Conservation (phyloP, 1,140 invertebrate genomes). For the Neotoxoptera formosana region DNA sequence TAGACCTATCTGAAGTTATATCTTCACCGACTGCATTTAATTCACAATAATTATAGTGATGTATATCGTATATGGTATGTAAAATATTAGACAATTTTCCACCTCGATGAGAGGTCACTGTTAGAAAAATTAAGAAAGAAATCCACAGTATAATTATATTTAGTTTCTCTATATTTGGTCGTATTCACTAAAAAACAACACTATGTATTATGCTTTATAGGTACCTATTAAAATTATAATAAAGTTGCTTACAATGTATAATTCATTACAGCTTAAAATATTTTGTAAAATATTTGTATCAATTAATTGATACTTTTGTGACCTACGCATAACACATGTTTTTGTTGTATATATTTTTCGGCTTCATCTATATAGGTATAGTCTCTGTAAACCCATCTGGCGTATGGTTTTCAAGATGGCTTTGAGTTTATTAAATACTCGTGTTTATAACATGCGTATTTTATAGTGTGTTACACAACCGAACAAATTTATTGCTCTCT, state of each 20-base stretch:
- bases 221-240: not conserved
- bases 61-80: not conserved
- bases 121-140: not conserved
- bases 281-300: not conserved
- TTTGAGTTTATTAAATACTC: not conserved
- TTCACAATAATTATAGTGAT: not conserved
- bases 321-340: not conserved
- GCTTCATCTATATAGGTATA: not conserved
- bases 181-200: not conserved
- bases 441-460: not conserved
- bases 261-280: not conserved
- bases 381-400: not conserved
- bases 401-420: not conserved
- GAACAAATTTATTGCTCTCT: not conserved
- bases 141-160: not conserved
- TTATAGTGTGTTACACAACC: not conserved
- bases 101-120: no score
- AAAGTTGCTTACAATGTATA: not conserved
- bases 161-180: not conserved
- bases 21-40: not conserved
- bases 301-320: not conserved
- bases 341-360: not conserved
- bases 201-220: not conserved
- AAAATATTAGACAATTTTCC: not conserved
- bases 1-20: not conserved